Evolutionary conservation across 2,113 vertebrate genomes (phyloP), one percentile per base, ranked within the genome.

Genomic region (Crotalus viridis): DNA sequence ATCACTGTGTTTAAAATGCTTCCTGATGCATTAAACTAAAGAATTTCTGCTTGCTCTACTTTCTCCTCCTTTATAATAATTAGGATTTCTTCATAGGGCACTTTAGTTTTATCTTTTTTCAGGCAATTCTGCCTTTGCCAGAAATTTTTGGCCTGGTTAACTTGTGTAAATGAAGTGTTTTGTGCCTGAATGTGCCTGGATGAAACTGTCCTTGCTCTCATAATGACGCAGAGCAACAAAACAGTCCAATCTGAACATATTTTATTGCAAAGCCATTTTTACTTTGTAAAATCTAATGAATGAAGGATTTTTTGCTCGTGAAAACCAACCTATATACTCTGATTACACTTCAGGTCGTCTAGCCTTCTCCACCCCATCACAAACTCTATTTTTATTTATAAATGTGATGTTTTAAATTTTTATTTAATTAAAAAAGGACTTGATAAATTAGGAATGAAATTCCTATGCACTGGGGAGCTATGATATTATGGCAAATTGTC

Each of bases 351-450:
- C 64, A 19, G n/a, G n/a, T 33, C 69, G 19, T 74, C 33, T 89
- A 55, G n/a, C 33, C 21, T 5, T 33, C 59, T 69, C 7, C 59
- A 26, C 2, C 3, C 10, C 12, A 7, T 88, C 15, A 61, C 24
- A 61, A 48, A 90, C 26, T 74, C 3, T 43, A 2, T 81, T 94
- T 90, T 89, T 54, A 81, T 87, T 52, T 5, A 10, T 57, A 26
- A 74, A 90, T 52, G 4, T 48, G 54, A 1, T 13, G 33, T 51
- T 13, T 89, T 87, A 0, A 56, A 39, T 94, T 90, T n/a, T 96
- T n/a, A 39, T 19, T 88, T 91, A 69, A 85, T 90, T 87, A 48
- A 87, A 81, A 93, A 54, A 33, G 92, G 88, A 33, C 12, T 88
- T 21, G 48, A 94, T 89, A 91, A 93, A 12, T 61, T 90, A 61